These are phyloP conservation scores for Mythimna albipuncta DNA, from an alignment of 2,888 invertebrate species.

Conservation along the genomic window DNA sequence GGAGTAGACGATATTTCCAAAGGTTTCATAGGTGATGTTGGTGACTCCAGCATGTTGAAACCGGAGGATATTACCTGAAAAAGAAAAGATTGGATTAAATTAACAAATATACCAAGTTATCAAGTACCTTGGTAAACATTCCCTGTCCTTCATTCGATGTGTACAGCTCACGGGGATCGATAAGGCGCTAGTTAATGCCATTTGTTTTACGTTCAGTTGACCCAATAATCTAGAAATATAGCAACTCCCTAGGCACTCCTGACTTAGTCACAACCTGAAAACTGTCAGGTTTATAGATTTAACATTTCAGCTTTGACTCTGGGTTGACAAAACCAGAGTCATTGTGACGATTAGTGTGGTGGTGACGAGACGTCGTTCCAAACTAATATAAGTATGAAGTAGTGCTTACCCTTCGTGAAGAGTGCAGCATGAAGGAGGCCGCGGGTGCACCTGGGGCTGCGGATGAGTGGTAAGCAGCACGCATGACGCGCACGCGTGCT, in stretches of 20 bases:
- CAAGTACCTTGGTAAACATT: neutral
- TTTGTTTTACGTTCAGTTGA: constrained; percentile 27
- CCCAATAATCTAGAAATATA: constrained; percentile 24
- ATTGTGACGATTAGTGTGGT: no score
- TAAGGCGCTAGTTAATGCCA: constrained; percentile 14
- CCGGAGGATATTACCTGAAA: constrained; percentile 88
- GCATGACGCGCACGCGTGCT: constrained; percentile 93
- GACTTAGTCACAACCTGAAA: constrained; percentile 25
- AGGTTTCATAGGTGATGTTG: constrained; percentile 78
- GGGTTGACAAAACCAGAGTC: neutral
- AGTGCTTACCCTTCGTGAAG: constrained; percentile 81
- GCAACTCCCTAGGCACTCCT: constrained; percentile 34
- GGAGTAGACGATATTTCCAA: constrained; percentile 87
- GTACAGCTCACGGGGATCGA: neutral
- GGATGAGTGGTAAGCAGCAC: constrained; percentile 90
- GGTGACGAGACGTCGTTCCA: neutral
- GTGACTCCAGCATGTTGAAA: constrained; percentile 81
- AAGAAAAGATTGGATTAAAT: constrained; percentile 8
- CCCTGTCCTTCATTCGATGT: neutral
- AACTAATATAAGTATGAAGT: neutral
- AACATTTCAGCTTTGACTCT: neutral
- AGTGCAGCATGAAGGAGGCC: constrained; percentile 85
- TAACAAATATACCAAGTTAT: neutral
- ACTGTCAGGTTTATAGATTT: neutral
- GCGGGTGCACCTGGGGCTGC: constrained; percentile 84